phyloP scores from a whole-genome alignment of 92 coral and sea anemone species.

The Parazoanthus darwini region DNA sequence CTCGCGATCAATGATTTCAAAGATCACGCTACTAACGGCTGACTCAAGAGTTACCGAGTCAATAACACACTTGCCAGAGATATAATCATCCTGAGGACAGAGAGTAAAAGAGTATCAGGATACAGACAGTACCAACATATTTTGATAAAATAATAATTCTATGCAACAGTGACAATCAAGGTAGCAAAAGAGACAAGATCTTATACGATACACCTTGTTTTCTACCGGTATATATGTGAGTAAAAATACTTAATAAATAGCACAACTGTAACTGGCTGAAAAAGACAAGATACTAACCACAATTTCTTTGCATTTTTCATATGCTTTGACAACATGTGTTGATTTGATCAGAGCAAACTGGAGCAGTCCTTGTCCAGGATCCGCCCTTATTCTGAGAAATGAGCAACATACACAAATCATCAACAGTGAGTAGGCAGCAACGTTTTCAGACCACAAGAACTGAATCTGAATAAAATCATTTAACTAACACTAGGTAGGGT shows the following conservation, averaged over 20 bases:
- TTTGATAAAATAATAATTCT: too few species aligned
- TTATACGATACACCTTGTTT: neutral
- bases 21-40: conserved; percentile 95
- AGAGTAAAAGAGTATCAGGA: neutral
- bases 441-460: neutral
- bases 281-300: conserved; percentile 60
- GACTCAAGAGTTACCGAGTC: conserved; percentile 88
- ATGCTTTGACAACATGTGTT: conserved; percentile 92
- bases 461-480: too few species aligned
- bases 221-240: neutral
- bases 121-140: too few species aligned
- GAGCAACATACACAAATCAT: neutral
- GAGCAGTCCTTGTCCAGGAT: conserved; percentile 76
- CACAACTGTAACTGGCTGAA: neutral
- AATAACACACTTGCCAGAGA: conserved; percentile 78
- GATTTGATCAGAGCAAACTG: conserved; percentile 79
- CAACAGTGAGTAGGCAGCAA: neutral
- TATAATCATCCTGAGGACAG: conserved; percentile 72
- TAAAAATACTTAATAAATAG: neutral
- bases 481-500: too few species aligned
- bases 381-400: conserved; percentile 73
- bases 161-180: too few species aligned
- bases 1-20: conserved; percentile 88
- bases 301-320: conserved; percentile 90
- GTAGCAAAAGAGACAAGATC: too few species aligned